phyloP scores from a whole-genome alignment of 2,113 vertebrate genomes.

The Mesembrinibis cayennensis region DNA sequence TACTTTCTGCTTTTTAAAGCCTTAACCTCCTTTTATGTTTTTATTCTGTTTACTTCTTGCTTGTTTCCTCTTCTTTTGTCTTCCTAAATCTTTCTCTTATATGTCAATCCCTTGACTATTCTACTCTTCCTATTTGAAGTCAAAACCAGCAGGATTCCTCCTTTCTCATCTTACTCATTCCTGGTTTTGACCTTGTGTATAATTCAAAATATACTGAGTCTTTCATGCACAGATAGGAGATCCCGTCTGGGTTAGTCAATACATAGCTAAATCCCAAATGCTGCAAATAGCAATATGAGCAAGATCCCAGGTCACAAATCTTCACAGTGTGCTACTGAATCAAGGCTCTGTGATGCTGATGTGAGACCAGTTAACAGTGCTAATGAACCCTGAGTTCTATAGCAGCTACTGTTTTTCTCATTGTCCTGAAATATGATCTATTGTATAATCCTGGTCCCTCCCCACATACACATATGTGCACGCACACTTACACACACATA shows the following conservation, averaged over 20 bases:
- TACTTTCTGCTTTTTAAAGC: neutral
- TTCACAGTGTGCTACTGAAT: neutral
- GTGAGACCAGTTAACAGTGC: neutral
- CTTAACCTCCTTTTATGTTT: neutral
- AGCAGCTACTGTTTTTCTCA: neutral
- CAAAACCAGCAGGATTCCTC: neutral
- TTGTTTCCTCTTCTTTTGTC: neutral
- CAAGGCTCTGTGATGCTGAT: neutral
- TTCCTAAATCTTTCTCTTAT: neutral
- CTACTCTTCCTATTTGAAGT: constrained; percentile 10
- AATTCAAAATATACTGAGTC: neutral
- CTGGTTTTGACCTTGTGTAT: neutral
- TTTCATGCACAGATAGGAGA: neutral
- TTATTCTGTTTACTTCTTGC: neutral
- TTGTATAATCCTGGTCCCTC: neutral
- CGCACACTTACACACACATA: rapidly evolving
- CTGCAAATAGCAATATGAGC: neutral
- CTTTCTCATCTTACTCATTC: neutral
- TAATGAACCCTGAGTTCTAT: neutral
- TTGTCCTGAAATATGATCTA: neutral
- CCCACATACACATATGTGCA: rapidly evolving
- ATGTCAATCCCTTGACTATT: neutral
- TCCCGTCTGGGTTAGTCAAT: neutral
- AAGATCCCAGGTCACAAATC: neutral
- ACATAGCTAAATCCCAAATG: neutral